Percentiles rank a stretch among this genome's conserved stretches.
phyloP scores from a whole-genome alignment of 2,888 invertebrate genomes.

The Tetramorium bicarinatum region DNA sequence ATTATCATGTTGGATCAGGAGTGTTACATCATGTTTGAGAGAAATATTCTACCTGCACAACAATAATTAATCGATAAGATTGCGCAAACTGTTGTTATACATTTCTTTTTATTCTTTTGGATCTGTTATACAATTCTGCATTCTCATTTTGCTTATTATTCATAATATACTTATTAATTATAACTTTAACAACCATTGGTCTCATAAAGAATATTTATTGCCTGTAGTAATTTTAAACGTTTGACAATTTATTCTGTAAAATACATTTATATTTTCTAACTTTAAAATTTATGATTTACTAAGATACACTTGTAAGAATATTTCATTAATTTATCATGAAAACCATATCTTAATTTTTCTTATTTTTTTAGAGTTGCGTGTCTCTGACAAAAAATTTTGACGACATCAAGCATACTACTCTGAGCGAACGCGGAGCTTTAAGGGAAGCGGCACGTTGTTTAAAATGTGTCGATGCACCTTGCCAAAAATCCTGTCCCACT shows the following conservation, averaged over 20 bases:
- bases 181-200: too few relatives aligned
- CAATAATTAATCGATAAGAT: constrained; percentile 7
- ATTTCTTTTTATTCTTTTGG: neutral
- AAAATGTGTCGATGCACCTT: constrained; percentile 98
- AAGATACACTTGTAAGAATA: constrained; percentile 1
- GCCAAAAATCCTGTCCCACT: constrained; percentile 99
- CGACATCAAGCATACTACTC: constrained; percentile 98
- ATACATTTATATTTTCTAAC: neutral
- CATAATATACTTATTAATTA: neutral
- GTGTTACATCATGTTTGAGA: neutral
- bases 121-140: neutral
- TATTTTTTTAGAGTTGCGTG: constrained; percentile 86
- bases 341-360: neutral
- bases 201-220: too few relatives aligned
- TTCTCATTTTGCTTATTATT: neutral
- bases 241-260: neutral
- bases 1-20: neutral
- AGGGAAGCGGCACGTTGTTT: constrained; percentile 95
- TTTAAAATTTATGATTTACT: neutral
- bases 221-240: neutral
- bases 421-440: constrained; percentile 98
- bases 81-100: neutral
- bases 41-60: neutral
- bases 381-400: constrained; percentile 95
- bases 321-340: neutral